Base-by-base conservation (phyloP, 1,140 invertebrate species). In the Orius laevigatus region DNA sequence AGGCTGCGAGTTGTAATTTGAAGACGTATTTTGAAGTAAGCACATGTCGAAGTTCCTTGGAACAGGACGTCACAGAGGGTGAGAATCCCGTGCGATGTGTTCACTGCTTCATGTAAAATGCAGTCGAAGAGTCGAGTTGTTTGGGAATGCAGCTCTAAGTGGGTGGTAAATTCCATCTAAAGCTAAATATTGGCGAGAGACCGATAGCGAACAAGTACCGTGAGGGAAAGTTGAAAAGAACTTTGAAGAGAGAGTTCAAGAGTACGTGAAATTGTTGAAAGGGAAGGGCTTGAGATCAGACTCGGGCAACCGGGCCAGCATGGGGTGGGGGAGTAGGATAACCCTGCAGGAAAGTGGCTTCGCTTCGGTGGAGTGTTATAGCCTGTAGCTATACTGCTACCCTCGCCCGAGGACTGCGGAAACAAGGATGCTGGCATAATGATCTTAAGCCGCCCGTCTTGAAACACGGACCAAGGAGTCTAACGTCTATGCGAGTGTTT, bases 401-500 rank as follows among this genome's bases (percentile, higher is more conserved):
- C n/a, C n/a, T n/a, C n/a, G n/a, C n/a, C n/a, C n/a, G n/a, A n/a
- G n/a, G n/a, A n/a, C n/a, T n/a, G n/a, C n/a, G n/a, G n/a, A n/a
- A n/a, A n/a, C n/a, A n/a, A n/a, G n/a, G n/a, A n/a, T n/a, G n/a
- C n/a, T n/a, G n/a, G n/a, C n/a, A n/a, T n/a, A n/a, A n/a, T n/a
- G n/a, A n/a, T 69, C 69, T 70, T 70, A 70, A 70, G 70, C 72
- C 77, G 79, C 81, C 81, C 81, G 81, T 87, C 84, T 87, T 84
- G 81, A 85, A 87, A 85, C 81, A 86, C 81, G 80, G 82, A 85
- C 81, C 81, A 86, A 84, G 81, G 80, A 84, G 81, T 85, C 75
- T 79, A 81, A 72, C 77, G 75, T 76, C 72, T 78, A 66, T 71
- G 81, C 81, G 70, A 86, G 81, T 82, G 72, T 73, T 73, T 71